These are phyloP conservation scores for Leptopterna dolabrata DNA, from an alignment of 2,888 invertebrate species.

Conservation along the genomic window DNA sequence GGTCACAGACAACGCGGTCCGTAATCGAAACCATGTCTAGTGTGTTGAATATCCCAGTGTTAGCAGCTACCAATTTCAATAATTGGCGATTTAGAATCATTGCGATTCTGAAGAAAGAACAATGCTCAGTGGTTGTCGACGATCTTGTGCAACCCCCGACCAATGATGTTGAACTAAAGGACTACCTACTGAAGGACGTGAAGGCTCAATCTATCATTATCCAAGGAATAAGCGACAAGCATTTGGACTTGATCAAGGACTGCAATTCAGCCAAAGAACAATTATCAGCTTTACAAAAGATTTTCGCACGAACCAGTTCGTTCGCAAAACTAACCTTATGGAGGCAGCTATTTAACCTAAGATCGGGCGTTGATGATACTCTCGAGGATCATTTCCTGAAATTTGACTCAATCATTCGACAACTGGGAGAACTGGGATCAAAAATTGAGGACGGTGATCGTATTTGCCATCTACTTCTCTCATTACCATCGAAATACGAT, in stretches of 20 bases:
- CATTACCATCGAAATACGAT: slow-evolving; percentile 48
- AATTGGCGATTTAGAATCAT: slow-evolving; percentile 44
- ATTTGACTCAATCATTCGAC: slow-evolving; percentile 45
- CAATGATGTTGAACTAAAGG: not conserved
- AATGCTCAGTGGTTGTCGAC: not conserved
- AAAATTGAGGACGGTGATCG: slow-evolving; percentile 49
- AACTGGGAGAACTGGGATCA: slow-evolving; percentile 43
- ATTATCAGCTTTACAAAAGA: not conserved
- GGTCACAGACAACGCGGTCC: too few relatives aligned
- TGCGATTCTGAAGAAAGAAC: slow-evolving; percentile 9
- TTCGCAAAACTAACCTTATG: slow-evolving; percentile 40
- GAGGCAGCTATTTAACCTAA: slow-evolving; percentile 34
- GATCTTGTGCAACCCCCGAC: not conserved
- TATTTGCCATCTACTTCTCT: slow-evolving; percentile 53
- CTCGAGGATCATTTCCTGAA: slow-evolving; percentile 54
- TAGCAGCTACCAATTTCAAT: not conserved
- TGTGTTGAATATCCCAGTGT: not conserved
- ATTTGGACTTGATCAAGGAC: slow-evolving; percentile 21
- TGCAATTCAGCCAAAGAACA: not conserved
- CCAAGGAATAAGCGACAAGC: slow-evolving; percentile 18
- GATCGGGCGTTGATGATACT: not conserved
- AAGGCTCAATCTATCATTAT: slow-evolving; percentile 32
- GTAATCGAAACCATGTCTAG: not conserved
- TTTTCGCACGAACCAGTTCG: slow-evolving; percentile 35
- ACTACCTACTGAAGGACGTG: not conserved